phyloP scores from a whole-genome alignment of 1,140 invertebrate species.

The Bombus cullumanus region DNA sequence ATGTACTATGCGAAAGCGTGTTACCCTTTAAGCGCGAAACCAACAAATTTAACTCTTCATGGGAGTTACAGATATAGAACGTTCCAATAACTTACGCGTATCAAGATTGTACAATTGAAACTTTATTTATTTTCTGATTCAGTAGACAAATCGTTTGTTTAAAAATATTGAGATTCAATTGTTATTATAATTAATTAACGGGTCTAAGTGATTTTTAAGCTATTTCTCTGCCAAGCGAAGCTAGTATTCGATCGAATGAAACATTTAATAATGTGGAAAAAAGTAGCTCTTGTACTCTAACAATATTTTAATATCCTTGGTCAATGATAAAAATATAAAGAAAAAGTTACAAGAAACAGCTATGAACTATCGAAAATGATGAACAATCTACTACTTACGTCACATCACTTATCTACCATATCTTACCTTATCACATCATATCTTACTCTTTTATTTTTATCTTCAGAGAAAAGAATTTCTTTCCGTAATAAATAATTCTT shows the following conservation, averaged over 20 bases:
- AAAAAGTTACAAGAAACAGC: too few relatives aligned
- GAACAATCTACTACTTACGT: not conserved
- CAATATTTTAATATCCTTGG: too few relatives aligned
- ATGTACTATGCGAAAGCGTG: not conserved
- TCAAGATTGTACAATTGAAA: not conserved
- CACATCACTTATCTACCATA: not conserved
- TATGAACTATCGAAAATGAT: too few relatives aligned
- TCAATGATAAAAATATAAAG: too few relatives aligned
- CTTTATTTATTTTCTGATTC: not conserved
- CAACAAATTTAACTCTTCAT: slow-evolving; percentile 10
- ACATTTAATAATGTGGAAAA: not conserved
- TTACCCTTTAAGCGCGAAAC: slow-evolving; percentile 27
- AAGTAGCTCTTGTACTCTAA: too few relatives aligned
- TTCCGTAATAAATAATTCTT: not conserved
- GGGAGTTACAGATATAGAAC: slow-evolving; percentile 2
- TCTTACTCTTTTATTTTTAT: not conserved
- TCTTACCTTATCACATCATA: not conserved
- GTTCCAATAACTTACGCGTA: not conserved
- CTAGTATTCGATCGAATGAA: not conserved
- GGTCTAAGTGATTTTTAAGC: not conserved
- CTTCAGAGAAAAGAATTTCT: not conserved
- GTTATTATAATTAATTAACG: not conserved
- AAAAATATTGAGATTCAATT: too few relatives aligned
- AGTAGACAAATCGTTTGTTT: not conserved
- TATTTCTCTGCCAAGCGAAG: not conserved